phyloP scores from a whole-genome alignment of 2,113 vertebrate genomes.

The rabbit (Oryctolagus cuniculus) region DNA sequence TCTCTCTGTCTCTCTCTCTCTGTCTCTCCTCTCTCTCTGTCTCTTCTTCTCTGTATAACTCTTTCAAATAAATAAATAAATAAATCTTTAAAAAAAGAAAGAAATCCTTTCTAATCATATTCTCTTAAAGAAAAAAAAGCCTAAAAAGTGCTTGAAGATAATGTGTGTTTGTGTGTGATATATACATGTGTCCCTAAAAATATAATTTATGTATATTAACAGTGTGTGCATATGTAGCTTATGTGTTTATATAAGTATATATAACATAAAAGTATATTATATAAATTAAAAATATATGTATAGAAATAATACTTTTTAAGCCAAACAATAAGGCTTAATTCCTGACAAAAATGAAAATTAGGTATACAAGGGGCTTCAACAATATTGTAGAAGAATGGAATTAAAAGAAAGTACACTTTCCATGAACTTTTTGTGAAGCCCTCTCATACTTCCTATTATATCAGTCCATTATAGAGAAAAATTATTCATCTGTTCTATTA shows the following conservation, averaged over 20 bases:
- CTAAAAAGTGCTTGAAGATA: background rate
- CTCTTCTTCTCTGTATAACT: no score
- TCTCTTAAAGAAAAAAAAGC: background rate
- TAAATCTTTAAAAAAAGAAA: background rate
- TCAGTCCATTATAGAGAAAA: background rate
- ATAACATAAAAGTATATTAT: background rate
- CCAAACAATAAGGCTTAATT: slow-evolving; percentile 15
- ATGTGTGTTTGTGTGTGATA: background rate
- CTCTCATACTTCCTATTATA: background rate
- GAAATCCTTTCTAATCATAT: background rate
- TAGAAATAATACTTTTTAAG: background rate
- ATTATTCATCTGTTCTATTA: background rate
- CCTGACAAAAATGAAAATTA: background rate
- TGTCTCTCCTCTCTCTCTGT: no score
- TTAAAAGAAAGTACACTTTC: no score
- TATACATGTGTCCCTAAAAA: background rate
- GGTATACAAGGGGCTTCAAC: background rate
- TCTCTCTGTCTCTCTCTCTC: no score
- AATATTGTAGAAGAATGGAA: no score
- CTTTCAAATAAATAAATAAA: no score
- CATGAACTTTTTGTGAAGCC: no score
- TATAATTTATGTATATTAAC: background rate
- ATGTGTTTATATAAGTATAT: background rate
- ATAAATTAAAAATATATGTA: background rate
- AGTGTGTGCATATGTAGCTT: background rate